Percentiles rank a stretch among this genome's conserved stretches.
Conservation (phyloP, 2,888 invertebrate genomes). For the Dolomedes plantarius region DNA sequence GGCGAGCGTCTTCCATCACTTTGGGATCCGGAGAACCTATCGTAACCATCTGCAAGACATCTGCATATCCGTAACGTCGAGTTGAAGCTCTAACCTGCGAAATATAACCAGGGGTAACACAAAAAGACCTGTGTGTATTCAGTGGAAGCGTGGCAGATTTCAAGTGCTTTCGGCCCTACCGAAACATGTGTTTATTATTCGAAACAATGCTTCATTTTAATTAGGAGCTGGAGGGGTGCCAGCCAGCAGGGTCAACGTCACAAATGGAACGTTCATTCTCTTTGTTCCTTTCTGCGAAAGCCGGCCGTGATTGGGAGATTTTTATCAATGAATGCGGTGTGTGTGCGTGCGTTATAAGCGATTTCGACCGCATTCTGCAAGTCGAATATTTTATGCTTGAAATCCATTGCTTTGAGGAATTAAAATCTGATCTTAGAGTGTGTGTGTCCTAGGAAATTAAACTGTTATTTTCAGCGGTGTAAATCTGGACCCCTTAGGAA, state of each 20-base stretch:
- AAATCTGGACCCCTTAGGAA: too few species aligned
- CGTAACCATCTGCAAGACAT: not conserved
- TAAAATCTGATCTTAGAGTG: too few species aligned
- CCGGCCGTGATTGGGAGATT: not conserved
- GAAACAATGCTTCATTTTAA: slow-evolving; percentile 33
- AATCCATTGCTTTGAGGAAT: too few species aligned
- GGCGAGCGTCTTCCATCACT: not conserved
- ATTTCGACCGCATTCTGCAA: too few species aligned
- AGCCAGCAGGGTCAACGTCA: slow-evolving; percentile 15
- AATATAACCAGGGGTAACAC: too few species aligned
- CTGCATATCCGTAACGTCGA: not conserved
- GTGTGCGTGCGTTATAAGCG: too few species aligned
- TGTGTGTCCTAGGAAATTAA: too few species aligned
- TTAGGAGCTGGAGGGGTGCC: slow-evolving; percentile 27
- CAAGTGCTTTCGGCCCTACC: not conserved
- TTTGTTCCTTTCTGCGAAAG: not conserved
- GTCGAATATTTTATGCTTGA: too few species aligned
- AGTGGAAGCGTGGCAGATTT: not conserved
- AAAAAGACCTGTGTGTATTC: too few species aligned
- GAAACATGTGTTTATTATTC: slow-evolving; percentile 8
- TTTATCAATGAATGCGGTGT: not conserved
- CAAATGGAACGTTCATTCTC: slow-evolving; percentile 11
- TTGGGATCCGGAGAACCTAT: not conserved
- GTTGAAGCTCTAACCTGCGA: too few species aligned
- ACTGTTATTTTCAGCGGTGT: too few species aligned